phyloP scores from a whole-genome alignment of 2,113 vertebrate species.

The Oncorhynchus masou region DNA sequence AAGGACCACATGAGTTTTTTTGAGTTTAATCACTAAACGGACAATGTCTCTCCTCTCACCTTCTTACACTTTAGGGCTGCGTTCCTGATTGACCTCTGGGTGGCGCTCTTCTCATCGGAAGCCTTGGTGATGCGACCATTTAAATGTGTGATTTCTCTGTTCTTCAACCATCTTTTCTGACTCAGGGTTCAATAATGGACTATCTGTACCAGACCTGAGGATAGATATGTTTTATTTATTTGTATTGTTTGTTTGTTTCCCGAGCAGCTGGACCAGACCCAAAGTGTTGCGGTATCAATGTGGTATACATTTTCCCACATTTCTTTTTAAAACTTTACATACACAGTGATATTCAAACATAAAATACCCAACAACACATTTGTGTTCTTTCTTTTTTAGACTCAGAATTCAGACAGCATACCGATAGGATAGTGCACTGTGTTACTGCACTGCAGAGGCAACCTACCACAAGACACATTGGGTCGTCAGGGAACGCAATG shows the following conservation, averaged over 20 bases:
- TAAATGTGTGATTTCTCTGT: constrained; percentile 43
- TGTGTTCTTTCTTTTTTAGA: constrained; percentile 37
- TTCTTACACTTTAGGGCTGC: constrained; percentile 57
- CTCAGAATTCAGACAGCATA: constrained; percentile 52
- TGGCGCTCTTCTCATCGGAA: constrained; percentile 41
- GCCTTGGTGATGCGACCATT: constrained; percentile 42
- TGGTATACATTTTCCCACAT: constrained; percentile 32
- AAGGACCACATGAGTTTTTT: constrained; percentile 49
- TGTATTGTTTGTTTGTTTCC: constrained; percentile 17
- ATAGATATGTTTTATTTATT: constrained; percentile 43
- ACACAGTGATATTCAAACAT: constrained; percentile 57
- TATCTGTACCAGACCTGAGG: constrained; percentile 58
- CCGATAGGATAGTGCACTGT: constrained; percentile 54
- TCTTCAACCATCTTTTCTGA: constrained; percentile 23
- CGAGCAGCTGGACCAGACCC: constrained; percentile 59
- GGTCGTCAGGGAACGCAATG: constrained; percentile 9
- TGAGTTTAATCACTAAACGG: constrained; percentile 74
- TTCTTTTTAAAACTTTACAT: constrained; percentile 31
- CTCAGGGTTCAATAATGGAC: constrained; percentile 34
- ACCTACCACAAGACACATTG: constrained; percentile 51
- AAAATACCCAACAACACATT: constrained; percentile 59
- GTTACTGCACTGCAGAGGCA: constrained; percentile 63
- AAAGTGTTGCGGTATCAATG: constrained; percentile 43
- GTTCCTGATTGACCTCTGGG: constrained; percentile 70
- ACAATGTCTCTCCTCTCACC: constrained; percentile 61